Evolutionary conservation across 64 coral and sea anemone species (phyloP).

Genomic region (Montipora efflorescens): DNA sequence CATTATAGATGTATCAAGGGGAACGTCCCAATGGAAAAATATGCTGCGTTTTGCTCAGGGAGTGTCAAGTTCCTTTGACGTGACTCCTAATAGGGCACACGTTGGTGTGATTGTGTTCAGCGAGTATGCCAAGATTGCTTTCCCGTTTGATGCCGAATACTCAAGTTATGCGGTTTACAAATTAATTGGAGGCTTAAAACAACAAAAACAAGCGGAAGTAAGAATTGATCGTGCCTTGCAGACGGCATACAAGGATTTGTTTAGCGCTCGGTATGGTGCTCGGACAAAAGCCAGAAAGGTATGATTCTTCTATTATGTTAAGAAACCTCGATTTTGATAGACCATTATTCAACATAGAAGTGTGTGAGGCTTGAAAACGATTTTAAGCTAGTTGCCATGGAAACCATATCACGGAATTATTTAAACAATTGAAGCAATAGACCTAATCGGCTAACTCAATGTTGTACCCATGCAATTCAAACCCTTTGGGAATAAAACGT

Average conservation of each 20-base stretch:
- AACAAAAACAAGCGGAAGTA: neutral
- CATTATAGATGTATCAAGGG: slow-evolving; percentile 56
- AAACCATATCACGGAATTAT: no score
- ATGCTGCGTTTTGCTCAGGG: slow-evolving; percentile 37
- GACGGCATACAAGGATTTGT: slow-evolving; percentile 54
- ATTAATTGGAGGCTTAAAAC: slow-evolving; percentile 52
- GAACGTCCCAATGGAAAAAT: slow-evolving; percentile 4
- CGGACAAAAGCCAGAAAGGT: slow-evolving; percentile 61
- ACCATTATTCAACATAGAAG: no score
- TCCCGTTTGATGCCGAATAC: slow-evolving; percentile 68
- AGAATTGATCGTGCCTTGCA: slow-evolving; percentile 60
- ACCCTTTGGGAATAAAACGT: no score
- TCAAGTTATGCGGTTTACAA: slow-evolving; percentile 29
- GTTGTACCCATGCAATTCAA: no score
- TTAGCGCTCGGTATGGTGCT: slow-evolving; percentile 40
- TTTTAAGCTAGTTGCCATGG: no score
- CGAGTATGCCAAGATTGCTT: slow-evolving; percentile 46
- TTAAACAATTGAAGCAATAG: no score
- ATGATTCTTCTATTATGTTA: neutral
- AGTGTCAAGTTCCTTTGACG: slow-evolving; percentile 57
- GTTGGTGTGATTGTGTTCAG: slow-evolving; percentile 64
- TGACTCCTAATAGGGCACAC: slow-evolving; percentile 37
- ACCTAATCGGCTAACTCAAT: no score
- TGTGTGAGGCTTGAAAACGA: no score
- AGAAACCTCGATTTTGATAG: no score